A percentile compares a stretch with the other conserved stretches of the same genome.
Evolutionary conservation across 1,140 invertebrate genomes (phyloP).

Genomic region (Drosophila nigrodunni): DNA sequence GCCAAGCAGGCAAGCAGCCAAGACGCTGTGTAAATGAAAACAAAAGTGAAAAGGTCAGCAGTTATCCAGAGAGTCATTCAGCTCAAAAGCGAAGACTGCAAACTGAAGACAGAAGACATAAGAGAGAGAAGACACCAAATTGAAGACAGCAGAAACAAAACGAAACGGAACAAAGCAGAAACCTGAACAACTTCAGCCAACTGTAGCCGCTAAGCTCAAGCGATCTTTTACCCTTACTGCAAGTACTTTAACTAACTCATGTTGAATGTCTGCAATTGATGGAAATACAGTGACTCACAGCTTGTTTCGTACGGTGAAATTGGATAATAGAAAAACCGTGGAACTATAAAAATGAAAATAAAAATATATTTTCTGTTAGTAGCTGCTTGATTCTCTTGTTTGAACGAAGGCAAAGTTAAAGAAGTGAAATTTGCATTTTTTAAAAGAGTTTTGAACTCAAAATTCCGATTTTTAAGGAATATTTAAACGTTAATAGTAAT

Average conservation of each 20-base stretch:
- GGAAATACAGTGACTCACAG: not conserved
- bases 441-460: no score
- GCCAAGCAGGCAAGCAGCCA: conserved; percentile 42
- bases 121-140: not conserved
- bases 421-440: no score
- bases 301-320: no score
- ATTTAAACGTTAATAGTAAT: no score
- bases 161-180: conserved; percentile 23
- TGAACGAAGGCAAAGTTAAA: no score
- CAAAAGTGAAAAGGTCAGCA: conserved; percentile 82
- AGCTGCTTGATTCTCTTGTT: no score
- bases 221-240: conserved; percentile 51
- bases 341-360: no score
- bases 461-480: no score
- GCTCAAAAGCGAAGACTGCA: conserved; percentile 33
- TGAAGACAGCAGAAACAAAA: not conserved
- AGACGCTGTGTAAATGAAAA: conserved; percentile 68
- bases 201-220: conserved; percentile 72
- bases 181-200: conserved; percentile 70
- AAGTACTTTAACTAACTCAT: not conserved
- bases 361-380: no score
- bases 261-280: not conserved
- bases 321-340: no score
- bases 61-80: conserved; percentile 49
- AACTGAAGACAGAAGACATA: conserved; percentile 16